These are phyloP conservation scores for Apteryx mantelli DNA, from an alignment of 2,113 vertebrate genomes.

Conservation along the genomic window DNA sequence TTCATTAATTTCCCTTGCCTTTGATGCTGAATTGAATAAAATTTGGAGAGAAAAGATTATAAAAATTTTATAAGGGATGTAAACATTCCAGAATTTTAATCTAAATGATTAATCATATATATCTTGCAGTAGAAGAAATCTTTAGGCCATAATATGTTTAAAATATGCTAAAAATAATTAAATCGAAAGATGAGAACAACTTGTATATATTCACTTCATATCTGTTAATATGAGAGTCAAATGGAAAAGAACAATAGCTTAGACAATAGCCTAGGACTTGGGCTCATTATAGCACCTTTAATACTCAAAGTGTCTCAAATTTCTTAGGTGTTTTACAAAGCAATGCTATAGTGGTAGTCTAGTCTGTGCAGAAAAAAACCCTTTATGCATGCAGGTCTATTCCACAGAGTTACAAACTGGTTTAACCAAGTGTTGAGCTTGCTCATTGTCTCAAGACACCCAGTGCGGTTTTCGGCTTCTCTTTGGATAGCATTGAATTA, in stretches of 20 bases:
- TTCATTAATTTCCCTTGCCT: neutral
- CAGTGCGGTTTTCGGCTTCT: neutral
- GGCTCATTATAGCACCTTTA: neutral
- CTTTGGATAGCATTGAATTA: neutral
- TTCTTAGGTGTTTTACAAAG: constrained; percentile 16
- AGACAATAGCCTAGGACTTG: neutral
- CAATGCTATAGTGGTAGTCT: neutral
- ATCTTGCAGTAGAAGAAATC: neutral
- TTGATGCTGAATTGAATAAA: neutral
- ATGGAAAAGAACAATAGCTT: neutral
- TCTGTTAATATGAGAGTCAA: neutral
- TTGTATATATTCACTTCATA: neutral
- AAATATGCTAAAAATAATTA: neutral
- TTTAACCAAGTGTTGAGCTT: neutral
- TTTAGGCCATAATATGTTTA: neutral
- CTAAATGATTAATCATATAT: constrained; percentile 16
- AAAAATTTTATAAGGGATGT: neutral
- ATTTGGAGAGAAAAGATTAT: neutral
- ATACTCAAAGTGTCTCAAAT: neutral
- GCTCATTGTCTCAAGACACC: neutral
- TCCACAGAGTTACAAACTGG: neutral
- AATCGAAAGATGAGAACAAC: neutral
- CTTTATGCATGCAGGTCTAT: neutral
- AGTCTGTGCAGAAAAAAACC: neutral
- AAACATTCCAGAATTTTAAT: neutral